These are phyloP conservation scores for Lepidocyrtinus sp. DNA, from an alignment of 2,888 invertebrate species.

Conservation along the genomic window DNA sequence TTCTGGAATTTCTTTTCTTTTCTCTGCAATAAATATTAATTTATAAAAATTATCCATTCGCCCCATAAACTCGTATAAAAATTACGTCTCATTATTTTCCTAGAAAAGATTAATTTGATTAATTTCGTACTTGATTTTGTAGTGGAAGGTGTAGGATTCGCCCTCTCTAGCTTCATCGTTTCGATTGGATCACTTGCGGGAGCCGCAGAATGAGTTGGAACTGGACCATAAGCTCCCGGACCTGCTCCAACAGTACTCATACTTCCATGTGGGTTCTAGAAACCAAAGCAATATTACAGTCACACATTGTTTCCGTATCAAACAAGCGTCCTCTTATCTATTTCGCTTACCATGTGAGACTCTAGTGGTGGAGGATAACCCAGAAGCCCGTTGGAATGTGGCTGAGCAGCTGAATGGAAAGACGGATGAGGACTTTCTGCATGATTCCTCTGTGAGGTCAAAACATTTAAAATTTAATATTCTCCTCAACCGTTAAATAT, in stretches of 20 bases:
- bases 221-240: constrained; percentile 67
- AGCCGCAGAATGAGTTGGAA: constrained; percentile 68
- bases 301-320: background rate
- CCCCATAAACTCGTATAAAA: no score
- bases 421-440: constrained; percentile 85
- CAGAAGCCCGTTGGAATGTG: constrained; percentile 75
- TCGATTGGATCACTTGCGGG: constrained; percentile 60
- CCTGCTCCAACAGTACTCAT: constrained; percentile 65
- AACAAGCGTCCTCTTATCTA: no score
- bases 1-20: constrained; percentile 66
- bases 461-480: no score
- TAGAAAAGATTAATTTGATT: background rate
- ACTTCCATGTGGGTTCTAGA: constrained; percentile 68
- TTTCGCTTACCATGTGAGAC: constrained; percentile 74
- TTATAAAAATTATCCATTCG: constrained; percentile 20
- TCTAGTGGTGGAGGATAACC: constrained; percentile 72
- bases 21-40: constrained; percentile 66
- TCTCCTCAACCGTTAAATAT: no score
- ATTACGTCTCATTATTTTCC: background rate
- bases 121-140: constrained; percentile 69
- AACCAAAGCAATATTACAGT: constrained; percentile 4
- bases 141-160: constrained; percentile 64
- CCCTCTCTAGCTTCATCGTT: constrained; percentile 65
- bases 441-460: no score
- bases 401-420: constrained; percentile 70